Percentiles rank a stretch among this genome's conserved stretches.
These are phyloP conservation scores for Cacatua alba DNA, from an alignment of 2,113 vertebrate species.

Conservation along the genomic window DNA sequence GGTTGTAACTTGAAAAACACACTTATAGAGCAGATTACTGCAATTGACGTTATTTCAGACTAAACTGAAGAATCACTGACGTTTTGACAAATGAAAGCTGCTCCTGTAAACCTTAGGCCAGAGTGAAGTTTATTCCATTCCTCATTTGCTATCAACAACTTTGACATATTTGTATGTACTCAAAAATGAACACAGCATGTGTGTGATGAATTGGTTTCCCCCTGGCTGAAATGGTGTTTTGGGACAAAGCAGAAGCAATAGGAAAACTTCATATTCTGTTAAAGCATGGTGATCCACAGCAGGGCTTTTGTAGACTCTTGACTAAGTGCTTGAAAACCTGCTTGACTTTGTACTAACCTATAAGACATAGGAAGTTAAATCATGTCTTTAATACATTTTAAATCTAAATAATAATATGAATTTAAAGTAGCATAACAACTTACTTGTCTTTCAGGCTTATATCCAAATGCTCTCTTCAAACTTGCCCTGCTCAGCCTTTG, in stretches of 20 bases:
- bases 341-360: neutral
- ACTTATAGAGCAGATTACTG: neutral
- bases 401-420: neutral
- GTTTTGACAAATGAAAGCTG: neutral
- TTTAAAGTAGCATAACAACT: conserved; percentile 1
- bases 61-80: neutral
- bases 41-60: conserved; percentile 7
- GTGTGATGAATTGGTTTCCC: neutral
- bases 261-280: neutral
- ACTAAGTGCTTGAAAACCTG: conserved; percentile 7
- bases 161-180: neutral
- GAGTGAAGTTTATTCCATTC: neutral
- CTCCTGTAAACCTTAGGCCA: neutral
- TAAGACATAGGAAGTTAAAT: neutral
- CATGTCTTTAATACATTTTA: neutral
- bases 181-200: neutral
- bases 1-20: neutral
- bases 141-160: neutral
- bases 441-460: neutral
- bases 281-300: neutral
- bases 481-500: neutral
- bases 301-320: neutral
- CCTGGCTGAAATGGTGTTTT: neutral
- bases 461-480: neutral
- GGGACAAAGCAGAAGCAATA: neutral